These are phyloP conservation scores for Microtus oregoni DNA, from an alignment of 2,113 vertebrate species.

Conservation along the genomic window DNA sequence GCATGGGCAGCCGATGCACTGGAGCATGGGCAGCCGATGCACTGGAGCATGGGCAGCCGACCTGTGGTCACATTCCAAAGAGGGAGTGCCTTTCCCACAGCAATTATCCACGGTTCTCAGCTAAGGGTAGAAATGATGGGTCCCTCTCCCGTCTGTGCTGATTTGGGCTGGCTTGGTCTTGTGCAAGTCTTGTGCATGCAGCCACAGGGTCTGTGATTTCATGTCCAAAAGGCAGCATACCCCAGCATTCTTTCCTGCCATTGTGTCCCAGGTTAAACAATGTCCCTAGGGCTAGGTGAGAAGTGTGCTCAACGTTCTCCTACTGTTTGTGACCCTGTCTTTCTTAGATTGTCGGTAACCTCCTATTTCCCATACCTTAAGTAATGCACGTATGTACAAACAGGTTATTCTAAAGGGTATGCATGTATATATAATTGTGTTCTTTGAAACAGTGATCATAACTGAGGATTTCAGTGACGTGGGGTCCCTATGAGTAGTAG, in stretches of 20 bases:
- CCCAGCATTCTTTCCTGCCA: background rate
- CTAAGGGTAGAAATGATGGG: background rate
- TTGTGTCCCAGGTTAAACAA: background rate
- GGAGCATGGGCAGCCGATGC: no score
- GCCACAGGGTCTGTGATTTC: background rate
- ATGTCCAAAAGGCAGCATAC: background rate
- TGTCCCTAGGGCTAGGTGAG: background rate
- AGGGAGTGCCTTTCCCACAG: background rate
- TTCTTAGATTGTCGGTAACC: background rate
- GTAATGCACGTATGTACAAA: background rate
- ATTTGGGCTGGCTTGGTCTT: background rate
- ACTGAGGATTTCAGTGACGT: background rate
- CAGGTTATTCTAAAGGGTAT: background rate
- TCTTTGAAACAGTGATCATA: background rate
- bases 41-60: background rate
- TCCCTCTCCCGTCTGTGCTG: no score
- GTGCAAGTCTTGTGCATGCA: background rate
- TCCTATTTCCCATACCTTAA: background rate
- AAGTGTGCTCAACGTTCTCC: background rate
- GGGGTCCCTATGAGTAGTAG: background rate
- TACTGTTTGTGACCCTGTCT: background rate
- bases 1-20: no score
- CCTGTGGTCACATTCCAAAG: background rate
- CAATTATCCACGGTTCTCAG: background rate
- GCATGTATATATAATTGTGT: background rate